Percentiles rank a stretch among this genome's conserved stretches.
These are phyloP conservation scores for Aleadryas rufinucha DNA, from an alignment of 2,113 vertebrate genomes.

Conservation along the genomic window DNA sequence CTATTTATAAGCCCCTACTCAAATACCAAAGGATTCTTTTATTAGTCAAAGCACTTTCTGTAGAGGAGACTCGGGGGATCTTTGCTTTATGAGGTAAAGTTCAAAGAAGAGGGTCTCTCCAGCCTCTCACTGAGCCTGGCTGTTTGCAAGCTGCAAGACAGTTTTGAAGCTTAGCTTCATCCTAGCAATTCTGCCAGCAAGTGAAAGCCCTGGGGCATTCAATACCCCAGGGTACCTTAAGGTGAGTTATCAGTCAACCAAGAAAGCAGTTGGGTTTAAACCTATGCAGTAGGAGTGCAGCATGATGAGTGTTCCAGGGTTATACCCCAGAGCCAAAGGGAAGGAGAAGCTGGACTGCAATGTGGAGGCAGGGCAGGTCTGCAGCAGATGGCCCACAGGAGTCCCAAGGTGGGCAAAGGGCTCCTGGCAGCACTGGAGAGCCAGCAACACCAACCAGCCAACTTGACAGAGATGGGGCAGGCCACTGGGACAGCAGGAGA, in stretches of 20 bases:
- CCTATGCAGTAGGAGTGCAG: background rate
- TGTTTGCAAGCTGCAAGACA: background rate
- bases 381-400: background rate
- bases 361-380: background rate
- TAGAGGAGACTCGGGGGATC: background rate
- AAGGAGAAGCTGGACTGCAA: background rate
- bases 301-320: background rate
- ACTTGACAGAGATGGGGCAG: background rate
- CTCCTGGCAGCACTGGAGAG: background rate
- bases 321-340: background rate
- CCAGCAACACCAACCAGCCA: background rate
- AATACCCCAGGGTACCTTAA: no score
- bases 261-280: background rate
- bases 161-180: background rate
- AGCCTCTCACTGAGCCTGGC: background rate
- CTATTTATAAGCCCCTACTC: slow-evolving; percentile 22
- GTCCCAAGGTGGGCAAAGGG: background rate
- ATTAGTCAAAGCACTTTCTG: background rate
- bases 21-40: background rate
- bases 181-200: background rate
- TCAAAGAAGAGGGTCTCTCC: background rate
- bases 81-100: background rate
- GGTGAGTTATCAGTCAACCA: background rate
- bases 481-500: background rate
- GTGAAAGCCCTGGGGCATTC: background rate